phyloP scores from a whole-genome alignment of 2,888 invertebrate species.

The Stenoptilia bipunctidactyla region DNA sequence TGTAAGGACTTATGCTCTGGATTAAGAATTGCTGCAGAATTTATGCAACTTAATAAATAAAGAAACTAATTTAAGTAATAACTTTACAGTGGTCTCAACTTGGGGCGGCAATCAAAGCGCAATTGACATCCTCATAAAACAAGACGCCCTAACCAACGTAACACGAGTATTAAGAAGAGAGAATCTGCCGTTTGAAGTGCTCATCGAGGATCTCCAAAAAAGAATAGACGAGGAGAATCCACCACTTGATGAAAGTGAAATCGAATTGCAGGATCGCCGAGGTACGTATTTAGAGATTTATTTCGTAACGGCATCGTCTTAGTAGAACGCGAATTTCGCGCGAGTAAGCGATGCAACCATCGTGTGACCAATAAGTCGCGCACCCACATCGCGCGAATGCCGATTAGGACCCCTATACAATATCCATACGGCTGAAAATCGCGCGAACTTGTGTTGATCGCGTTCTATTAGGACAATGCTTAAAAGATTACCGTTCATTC shows the following conservation, averaged over 20 bases:
- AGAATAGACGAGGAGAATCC: slow-evolving; percentile 87
- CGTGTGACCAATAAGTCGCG: too few species aligned
- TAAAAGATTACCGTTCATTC: slow-evolving; percentile 1
- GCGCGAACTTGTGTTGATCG: too few species aligned
- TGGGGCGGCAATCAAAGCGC: slow-evolving; percentile 76
- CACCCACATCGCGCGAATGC: too few species aligned
- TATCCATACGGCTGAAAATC: too few species aligned
- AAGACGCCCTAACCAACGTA: slow-evolving; percentile 74
- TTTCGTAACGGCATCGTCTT: too few species aligned
- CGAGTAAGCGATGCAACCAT: too few species aligned
- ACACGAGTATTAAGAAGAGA: slow-evolving; percentile 72
- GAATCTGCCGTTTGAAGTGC: slow-evolving; percentile 76
- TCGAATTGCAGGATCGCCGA: slow-evolving; percentile 77
- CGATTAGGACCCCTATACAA: too few species aligned
- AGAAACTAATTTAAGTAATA: slow-evolving; percentile 5
- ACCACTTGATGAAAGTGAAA: slow-evolving; percentile 74
- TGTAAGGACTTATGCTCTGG: slow-evolving; percentile 28
- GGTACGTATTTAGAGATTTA: too few species aligned
- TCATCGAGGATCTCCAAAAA: slow-evolving; percentile 83
- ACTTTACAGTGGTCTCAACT: slow-evolving; percentile 68
- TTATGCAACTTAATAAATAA: too few species aligned
- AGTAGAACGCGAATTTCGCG: background rate
- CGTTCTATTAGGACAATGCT: too few species aligned
- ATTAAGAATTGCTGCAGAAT: too few species aligned
- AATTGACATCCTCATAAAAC: slow-evolving; percentile 80